Evolutionary conservation across 2,888 invertebrate species (phyloP), one percentile per base, ranked within the genome.

Genomic region (Chrysomela aeneicollis): DNA sequence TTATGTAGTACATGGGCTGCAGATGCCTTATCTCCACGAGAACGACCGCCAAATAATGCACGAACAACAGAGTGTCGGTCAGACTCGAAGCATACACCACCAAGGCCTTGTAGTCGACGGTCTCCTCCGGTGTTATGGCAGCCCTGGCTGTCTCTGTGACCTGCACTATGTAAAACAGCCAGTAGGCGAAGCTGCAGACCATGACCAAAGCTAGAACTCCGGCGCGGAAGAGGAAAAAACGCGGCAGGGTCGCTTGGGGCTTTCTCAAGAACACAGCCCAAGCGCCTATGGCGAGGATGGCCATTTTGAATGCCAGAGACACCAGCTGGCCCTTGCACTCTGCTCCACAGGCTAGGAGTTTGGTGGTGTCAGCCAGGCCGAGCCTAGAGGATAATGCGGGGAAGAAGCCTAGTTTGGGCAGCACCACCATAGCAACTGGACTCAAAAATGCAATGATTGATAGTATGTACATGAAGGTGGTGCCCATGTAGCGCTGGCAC

Each of bases 131-230:
- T 59, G 92, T 90, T 0, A 91, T 90, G 6, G 92, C 88, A 60
- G 93, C 92, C 82, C 91, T 89, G 0, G 92, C 90, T 17, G 91
- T 90, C 81, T 92, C 92, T 0, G 92, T 92, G 60, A 91, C 89
- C 83, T 98, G 94, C 57, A 98, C 97, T 76, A 95, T 91, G 82
- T 98, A 99, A 84, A 99, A 99, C 17, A 99, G 86, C 98, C 99
- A 99, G 84, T 96, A 98, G 3, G 97, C 93, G 83, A 98, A 96
- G 68, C 94, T 93, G 81, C 97, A 93, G 12, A 99, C 90, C 46
- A 96, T 89, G 37, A 97, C 89, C 60, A 98, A 88, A 4, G 94
- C 88, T 64, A 97, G 84, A n/a, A 96, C 92, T 73, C 94, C 90
- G 0, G 96, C 93, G 74, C 97, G 88, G 79, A 95, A 95, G 53